Conservation (phyloP, 2,888 invertebrate species). For the Lamproptera curius region DNA sequence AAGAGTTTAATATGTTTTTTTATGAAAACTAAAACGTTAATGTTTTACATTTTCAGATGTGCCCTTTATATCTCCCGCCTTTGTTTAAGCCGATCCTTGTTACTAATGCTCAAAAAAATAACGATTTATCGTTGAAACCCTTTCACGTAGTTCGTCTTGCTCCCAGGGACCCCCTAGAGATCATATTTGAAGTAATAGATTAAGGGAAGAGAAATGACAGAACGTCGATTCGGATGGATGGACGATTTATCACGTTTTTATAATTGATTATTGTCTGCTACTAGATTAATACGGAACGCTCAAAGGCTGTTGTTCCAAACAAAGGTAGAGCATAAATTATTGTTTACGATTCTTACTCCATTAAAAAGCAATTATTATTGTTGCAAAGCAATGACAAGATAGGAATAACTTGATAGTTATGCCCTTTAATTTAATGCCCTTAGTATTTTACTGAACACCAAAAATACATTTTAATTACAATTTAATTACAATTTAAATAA, state of each 20-base stretch:
- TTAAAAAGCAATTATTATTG: no score
- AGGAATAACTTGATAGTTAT: no score
- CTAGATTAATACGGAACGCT: conserved; percentile 65
- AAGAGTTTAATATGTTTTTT: no score
- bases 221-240: conserved; percentile 65
- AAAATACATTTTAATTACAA: no score
- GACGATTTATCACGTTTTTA: conserved; percentile 71
- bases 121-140: conserved; percentile 61
- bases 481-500: no score
- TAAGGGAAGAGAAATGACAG: conserved; percentile 76
- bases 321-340: conserved; percentile 9
- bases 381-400: no score
- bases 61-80: conserved; percentile 1
- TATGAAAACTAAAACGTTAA: no score
- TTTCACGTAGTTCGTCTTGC: conserved; percentile 46
- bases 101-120: conserved; percentile 33
- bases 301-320: conserved; percentile 8
- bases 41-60: no score
- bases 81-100: not conserved
- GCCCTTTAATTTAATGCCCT: no score
- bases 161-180: conserved; percentile 67
- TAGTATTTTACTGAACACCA: no score
- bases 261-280: conserved; percentile 70
- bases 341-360: no score
- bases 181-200: conserved; percentile 74